Percentiles rank a stretch among this genome's conserved stretches.
phyloP scores from a whole-genome alignment of 1,140 invertebrate species.

The Coenobita brevimanus region DNA sequence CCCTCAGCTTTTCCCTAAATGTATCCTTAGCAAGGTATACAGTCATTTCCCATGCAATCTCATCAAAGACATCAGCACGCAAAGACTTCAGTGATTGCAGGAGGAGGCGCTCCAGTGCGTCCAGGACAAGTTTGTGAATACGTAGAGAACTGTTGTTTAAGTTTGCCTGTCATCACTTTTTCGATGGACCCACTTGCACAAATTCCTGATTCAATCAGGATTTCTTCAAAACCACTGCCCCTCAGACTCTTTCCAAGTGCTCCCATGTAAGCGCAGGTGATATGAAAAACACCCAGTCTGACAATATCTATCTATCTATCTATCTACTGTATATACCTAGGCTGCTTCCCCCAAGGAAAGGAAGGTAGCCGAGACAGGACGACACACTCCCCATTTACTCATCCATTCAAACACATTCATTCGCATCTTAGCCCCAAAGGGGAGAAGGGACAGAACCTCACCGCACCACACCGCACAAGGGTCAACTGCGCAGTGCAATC shows the following conservation, averaged over 20 bases:
- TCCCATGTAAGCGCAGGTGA: neutral
- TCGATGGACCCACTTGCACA: slow-evolving; percentile 15
- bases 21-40: neutral
- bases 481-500: too few species aligned
- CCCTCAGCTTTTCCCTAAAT: neutral
- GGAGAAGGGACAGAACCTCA: too few species aligned
- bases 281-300: neutral
- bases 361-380: too few species aligned
- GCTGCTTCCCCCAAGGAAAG: too few species aligned
- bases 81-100: neutral
- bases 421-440: too few species aligned
- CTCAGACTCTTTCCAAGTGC: neutral
- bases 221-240: neutral
- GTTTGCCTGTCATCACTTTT: neutral
- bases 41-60: neutral
- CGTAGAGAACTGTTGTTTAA: neutral
- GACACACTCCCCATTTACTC: too few species aligned
- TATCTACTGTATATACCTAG: too few species aligned
- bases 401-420: too few species aligned
- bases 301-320: neutral
- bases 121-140: neutral
- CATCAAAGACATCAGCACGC: neutral
- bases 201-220: neutral
- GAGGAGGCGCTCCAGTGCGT: slow-evolving; percentile 11
- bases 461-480: too few species aligned